A percentile compares a stretch with the other conserved stretches of the same genome.
Conservation (phyloP, 2,113 vertebrate species). For the Pseudopodoces humilis region DNA sequence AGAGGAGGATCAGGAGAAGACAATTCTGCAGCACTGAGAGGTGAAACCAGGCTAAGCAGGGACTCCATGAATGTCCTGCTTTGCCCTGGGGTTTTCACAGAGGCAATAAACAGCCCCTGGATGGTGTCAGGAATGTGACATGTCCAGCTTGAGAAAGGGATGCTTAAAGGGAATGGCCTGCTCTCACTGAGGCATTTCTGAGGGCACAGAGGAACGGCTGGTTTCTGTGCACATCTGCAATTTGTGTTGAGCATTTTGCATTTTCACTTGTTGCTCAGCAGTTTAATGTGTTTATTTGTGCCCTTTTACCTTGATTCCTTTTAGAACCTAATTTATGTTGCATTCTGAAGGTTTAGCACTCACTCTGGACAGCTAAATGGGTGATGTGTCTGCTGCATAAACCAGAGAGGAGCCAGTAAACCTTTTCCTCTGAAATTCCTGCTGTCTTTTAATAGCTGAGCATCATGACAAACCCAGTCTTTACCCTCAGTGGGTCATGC, state of each 20-base stretch:
- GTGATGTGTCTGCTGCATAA: neutral
- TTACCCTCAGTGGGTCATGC: neutral
- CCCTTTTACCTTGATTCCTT: neutral
- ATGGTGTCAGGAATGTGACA: neutral
- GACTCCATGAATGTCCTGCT: neutral
- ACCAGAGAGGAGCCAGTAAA: neutral
- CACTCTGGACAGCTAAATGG: neutral
- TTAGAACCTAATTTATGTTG: neutral
- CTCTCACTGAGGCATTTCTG: neutral
- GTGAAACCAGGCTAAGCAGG: neutral
- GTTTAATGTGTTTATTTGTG: neutral
- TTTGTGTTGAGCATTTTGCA: neutral
- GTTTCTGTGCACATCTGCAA: neutral
- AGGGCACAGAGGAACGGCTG: neutral
- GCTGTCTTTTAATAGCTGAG: neutral
- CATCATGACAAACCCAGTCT: neutral
- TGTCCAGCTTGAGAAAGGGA: neutral
- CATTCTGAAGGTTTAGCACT: neutral
- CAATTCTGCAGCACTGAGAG: neutral
- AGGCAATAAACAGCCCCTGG: neutral
- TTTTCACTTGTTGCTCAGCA: neutral
- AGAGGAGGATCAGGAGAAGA: neutral
- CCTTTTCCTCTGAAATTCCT: neutral
- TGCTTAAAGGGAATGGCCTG: neutral
- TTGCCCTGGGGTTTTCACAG: neutral